Percentiles rank a stretch among this genome's conserved stretches.
These are phyloP conservation scores for Hermaeophaga mercurialis DNA, from an alignment of 2,888 invertebrate species.

Conservation along the genomic window DNA sequence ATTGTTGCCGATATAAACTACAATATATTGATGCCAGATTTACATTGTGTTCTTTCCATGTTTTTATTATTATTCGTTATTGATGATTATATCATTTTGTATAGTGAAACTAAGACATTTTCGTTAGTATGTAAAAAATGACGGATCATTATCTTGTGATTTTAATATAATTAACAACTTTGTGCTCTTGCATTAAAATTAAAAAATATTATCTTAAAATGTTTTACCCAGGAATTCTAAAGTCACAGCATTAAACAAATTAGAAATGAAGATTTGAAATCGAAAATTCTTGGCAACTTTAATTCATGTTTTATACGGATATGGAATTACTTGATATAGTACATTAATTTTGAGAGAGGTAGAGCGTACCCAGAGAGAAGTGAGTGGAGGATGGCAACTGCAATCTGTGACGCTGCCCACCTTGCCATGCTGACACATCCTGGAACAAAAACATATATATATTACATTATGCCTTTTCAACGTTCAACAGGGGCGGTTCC, in stretches of 20 bases:
- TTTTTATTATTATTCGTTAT: too few species aligned
- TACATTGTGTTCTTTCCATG: too few species aligned
- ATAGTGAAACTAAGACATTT: too few species aligned
- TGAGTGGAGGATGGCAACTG: slow-evolving; percentile 55
- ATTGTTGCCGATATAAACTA: too few species aligned
- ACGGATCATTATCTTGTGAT: too few species aligned
- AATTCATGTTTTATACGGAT: slow-evolving; percentile 22
- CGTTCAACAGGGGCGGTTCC: slow-evolving; percentile 4
- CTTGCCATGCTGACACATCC: slow-evolving; percentile 55
- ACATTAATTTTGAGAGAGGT: slow-evolving; percentile 51
- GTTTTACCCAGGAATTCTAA: too few species aligned
- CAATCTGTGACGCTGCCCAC: slow-evolving; percentile 54
- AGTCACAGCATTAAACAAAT: slow-evolving; percentile 1
- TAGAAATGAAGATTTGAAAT: not conserved
- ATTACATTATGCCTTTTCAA: slow-evolving; percentile 19
- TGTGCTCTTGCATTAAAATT: too few species aligned
- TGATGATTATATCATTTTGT: too few species aligned
- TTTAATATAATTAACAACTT: too few species aligned
- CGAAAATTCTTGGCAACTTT: not conserved
- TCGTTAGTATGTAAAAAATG: too few species aligned
- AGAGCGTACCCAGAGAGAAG: slow-evolving; percentile 51
- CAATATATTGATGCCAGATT: too few species aligned
- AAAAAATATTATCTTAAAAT: too few species aligned
- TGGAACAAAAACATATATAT: slow-evolving; percentile 50
- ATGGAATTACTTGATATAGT: slow-evolving; percentile 44